phyloP scores from a whole-genome alignment of 1,140 invertebrate genomes.

The Sinonovacula constricta region DNA sequence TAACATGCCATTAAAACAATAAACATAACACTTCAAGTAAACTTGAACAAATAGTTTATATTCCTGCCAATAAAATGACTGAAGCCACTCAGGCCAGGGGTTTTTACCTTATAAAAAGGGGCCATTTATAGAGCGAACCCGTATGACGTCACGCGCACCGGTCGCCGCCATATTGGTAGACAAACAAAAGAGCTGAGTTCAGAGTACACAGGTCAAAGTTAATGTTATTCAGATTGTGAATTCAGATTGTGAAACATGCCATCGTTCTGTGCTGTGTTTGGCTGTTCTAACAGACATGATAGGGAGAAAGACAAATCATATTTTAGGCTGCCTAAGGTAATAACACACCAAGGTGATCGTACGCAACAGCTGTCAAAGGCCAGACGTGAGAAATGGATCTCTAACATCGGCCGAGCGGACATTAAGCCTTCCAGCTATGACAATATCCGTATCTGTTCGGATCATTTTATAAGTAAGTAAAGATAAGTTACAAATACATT shows the following conservation, averaged over 20 bases:
- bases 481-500: too few species aligned
- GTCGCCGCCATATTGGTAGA: constrained; percentile 28
- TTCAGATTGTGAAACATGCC: not conserved
- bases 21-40: too few species aligned
- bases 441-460: constrained; percentile 18
- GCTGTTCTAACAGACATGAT: constrained; percentile 15
- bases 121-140: too few species aligned
- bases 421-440: constrained; percentile 22
- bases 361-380: constrained; percentile 9
- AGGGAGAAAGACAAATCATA: constrained; percentile 24
- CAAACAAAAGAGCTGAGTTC: not conserved
- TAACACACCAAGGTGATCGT: constrained; percentile 10
- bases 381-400: constrained; percentile 7
- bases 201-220: not conserved
- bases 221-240: not conserved
- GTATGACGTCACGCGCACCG: not conserved
- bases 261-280: constrained; percentile 30
- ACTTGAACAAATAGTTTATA: too few species aligned
- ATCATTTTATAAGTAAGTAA: constrained; percentile 34
- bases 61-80: too few species aligned
- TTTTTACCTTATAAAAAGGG: too few species aligned
- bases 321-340: constrained; percentile 10
- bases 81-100: too few species aligned
- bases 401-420: constrained; percentile 12
- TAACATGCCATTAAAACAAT: not conserved